Evolutionary conservation across 2,888 invertebrate genomes (phyloP).

Genomic region (Dexiosoma caninum): DNA sequence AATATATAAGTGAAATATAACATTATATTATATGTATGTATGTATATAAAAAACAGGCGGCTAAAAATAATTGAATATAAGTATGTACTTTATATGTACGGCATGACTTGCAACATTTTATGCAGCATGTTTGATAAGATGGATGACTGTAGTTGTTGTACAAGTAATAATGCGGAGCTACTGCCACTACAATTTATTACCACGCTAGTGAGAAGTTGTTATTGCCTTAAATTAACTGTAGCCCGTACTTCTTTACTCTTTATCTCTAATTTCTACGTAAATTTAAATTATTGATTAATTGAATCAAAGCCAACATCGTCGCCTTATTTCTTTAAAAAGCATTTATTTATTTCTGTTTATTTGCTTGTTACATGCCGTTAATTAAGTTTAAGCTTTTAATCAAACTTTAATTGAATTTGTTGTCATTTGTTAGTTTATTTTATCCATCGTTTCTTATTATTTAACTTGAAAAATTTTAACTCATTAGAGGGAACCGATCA

Average conservation of each 20-base stretch:
- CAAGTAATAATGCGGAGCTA: neutral
- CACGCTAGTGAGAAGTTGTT: conserved; percentile 1
- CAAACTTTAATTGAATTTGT: conserved; percentile 49
- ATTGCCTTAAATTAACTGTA: neutral
- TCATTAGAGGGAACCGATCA: conserved; percentile 23
- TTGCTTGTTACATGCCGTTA: conserved; percentile 42
- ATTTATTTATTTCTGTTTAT: neutral
- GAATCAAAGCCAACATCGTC: neutral
- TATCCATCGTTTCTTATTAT: conserved; percentile 22
- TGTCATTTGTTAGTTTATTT: conserved; percentile 20
- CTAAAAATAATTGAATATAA: conserved; percentile 32
- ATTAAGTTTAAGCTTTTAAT: conserved; percentile 48
- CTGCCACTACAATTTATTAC: neutral
- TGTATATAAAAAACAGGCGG: conserved; percentile 30
- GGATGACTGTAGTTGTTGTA: neutral
- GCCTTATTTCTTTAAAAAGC: neutral
- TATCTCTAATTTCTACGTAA: neutral
- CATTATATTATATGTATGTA: too few relatives aligned
- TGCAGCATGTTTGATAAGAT: neutral
- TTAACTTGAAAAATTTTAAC: neutral
- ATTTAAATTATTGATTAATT: conserved; percentile 57
- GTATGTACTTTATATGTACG: neutral
- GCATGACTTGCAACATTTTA: neutral
- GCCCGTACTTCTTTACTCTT: neutral
- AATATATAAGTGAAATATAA: conserved; percentile 13